Evolutionary conservation across 2,113 vertebrate genomes (phyloP).

Genomic region (Ptyas mucosa): DNA sequence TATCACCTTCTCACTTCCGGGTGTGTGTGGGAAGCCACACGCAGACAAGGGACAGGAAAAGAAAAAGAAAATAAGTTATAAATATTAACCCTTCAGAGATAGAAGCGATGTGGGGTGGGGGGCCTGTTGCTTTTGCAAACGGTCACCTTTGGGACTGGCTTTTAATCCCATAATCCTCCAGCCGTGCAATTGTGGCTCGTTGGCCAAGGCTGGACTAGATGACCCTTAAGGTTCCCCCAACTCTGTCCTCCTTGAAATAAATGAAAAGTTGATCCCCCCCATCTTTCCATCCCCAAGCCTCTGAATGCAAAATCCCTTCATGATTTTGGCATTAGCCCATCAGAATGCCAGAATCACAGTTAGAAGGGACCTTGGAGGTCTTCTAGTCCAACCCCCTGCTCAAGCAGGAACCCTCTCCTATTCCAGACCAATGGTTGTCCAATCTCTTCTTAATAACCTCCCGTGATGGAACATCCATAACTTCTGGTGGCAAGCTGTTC

Average conservation of each 20-base stretch:
- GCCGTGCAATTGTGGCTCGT: too few relatives aligned
- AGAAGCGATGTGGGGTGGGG: too few relatives aligned
- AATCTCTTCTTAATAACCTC: too few relatives aligned
- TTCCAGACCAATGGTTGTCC: too few relatives aligned
- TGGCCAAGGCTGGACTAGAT: background rate
- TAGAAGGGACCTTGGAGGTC: too few relatives aligned
- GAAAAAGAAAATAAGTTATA: background rate
- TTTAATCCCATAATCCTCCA: too few relatives aligned
- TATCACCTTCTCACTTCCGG: background rate
- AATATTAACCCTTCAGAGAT: too few relatives aligned
- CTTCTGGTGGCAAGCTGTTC: too few relatives aligned
- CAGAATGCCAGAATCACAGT: too few relatives aligned
- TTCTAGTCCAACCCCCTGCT: too few relatives aligned
- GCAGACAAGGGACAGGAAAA: background rate
- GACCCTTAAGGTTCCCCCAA: background rate
- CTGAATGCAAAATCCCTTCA: background rate
- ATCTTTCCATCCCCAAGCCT: background rate
- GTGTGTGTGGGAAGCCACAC: background rate
- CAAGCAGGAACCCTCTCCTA: too few relatives aligned
- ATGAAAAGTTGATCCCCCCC: background rate
- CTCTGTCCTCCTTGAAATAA: background rate
- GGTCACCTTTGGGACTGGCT: too few relatives aligned
- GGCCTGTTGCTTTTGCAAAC: background rate
- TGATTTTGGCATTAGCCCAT: background rate
- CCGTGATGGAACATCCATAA: accelerated